phyloP scores from a whole-genome alignment of 2,888 invertebrate species.

The Meghimatium bilineatum region DNA sequence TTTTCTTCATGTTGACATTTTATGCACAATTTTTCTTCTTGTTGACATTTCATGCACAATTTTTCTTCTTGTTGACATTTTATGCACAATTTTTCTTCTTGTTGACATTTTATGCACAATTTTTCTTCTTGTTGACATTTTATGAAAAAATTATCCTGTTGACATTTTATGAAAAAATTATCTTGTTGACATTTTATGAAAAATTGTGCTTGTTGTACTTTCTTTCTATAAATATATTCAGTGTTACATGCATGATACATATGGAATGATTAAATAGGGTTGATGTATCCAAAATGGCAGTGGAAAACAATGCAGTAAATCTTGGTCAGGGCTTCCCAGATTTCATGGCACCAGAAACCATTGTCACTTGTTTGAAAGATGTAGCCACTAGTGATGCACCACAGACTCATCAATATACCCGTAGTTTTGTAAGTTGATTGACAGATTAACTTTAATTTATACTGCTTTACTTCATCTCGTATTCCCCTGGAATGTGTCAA shows the following conservation, averaged over 20 bases:
- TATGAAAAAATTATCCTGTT: too few species aligned
- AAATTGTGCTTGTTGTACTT: not conserved
- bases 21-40: too few species aligned
- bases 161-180: too few species aligned
- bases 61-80: too few species aligned
- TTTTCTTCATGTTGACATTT: too few species aligned
- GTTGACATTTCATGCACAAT: too few species aligned
- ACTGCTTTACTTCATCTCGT: too few species aligned
- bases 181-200: too few species aligned
- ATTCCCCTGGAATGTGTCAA: too few species aligned
- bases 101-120: too few species aligned
- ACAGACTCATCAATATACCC: slow-evolving; percentile 92
- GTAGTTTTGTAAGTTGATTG: slow-evolving; percentile 88
- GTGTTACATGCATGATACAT: not conserved
- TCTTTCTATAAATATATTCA: not conserved
- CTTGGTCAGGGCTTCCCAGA: slow-evolving; percentile 95
- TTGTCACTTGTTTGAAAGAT: slow-evolving; percentile 86
- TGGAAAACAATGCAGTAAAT: slow-evolving; percentile 91
- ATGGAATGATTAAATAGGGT: slow-evolving; percentile 82
- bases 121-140: too few species aligned
- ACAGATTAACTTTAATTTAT: not conserved
- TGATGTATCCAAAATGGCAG: slow-evolving; percentile 90
- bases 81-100: too few species aligned
- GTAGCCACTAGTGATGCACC: slow-evolving; percentile 83
- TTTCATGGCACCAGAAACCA: slow-evolving; percentile 87